Evolutionary conservation across 2,888 invertebrate genomes (phyloP), one percentile per base, ranked within the genome.

Genomic region (Drosophila silvestris): DNA sequence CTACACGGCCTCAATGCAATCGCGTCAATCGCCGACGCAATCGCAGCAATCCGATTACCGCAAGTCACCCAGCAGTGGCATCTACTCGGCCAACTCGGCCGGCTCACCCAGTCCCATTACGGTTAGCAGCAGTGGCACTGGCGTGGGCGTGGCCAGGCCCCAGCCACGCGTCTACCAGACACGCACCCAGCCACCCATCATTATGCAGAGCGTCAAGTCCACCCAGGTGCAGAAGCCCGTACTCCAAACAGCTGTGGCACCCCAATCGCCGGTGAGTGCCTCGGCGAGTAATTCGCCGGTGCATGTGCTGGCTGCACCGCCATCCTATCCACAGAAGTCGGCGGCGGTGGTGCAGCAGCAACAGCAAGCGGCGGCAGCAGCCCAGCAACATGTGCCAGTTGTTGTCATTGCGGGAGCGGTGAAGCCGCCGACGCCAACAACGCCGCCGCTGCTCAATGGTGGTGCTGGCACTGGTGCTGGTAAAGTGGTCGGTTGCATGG

Each of bases 181-280:
- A 47, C 97, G 97, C 90, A 96, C 98, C 28, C 98, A 98, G 91
- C 97, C 98, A 58, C 98, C 98, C 10, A 97, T 99, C 80, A 98
- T 99, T 77, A 99, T 98, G 98, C 98, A 98, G 93, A 97, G 98
- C 37, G 99, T 99, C 26, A 98, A 98, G 93, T 98, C 98, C 94
- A 98, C 98, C 26, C 98, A 98, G 93, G 98, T 98, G 47, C 98
- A 98, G 92, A 99, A 98, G 93, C 99, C 99, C 0, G 96, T 98
- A 35, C 94, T 98, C 78, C 99, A 99, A 94, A 99, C 98, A 22
- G 99, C 99, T 14, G 97, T 98, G 58, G 98, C 97, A n/a, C 98
- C 98, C 1, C 96, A 96, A 33, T 96, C 97, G 19, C 97, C 97
- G 4, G 95, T 95, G 64, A 95, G 95, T 30, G 95, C 95, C 2